A percentile compares a stretch with the other conserved stretches of the same genome.
Conservation (phyloP, 2,113 vertebrate genomes). For the Pavo muticus region DNA sequence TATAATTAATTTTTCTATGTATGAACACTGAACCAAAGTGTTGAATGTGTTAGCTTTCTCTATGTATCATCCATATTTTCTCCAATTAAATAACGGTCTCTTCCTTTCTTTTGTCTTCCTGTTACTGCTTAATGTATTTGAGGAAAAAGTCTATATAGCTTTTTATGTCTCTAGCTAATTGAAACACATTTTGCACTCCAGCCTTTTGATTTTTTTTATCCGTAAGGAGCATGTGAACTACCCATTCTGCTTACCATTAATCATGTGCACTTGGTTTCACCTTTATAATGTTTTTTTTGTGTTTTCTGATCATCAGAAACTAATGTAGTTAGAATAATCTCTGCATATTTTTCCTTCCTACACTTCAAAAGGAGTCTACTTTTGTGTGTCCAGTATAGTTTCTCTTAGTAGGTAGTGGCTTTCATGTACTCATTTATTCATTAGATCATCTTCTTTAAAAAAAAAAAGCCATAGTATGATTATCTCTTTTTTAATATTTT, state of each 20-base stretch:
- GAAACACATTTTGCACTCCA: neutral
- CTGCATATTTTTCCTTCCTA: neutral
- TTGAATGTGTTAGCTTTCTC: neutral
- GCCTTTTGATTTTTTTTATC: slow-evolving; percentile 7
- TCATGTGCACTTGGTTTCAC: neutral
- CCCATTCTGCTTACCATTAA: neutral
- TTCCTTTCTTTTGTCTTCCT: slow-evolving; percentile 11
- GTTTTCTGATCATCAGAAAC: slow-evolving; percentile 12
- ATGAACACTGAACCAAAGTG: neutral
- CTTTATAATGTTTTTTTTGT: neutral
- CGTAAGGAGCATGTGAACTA: neutral
- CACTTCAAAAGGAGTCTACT: neutral
- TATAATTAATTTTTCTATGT: neutral
- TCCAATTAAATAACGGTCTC: neutral
- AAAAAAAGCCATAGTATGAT: no score
- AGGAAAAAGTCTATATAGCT: neutral
- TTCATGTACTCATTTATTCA: neutral
- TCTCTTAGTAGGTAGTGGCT: neutral
- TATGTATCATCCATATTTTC: neutral
- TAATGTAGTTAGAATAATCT: neutral
- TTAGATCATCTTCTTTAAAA: neutral
- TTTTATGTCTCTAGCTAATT: slow-evolving; percentile 9
- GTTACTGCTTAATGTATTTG: neutral
- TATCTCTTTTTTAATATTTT: neutral
- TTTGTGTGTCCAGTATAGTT: neutral